These are phyloP conservation scores for Nyctereutes procyonoides DNA, from an alignment of 2,113 vertebrate species.

Conservation along the genomic window DNA sequence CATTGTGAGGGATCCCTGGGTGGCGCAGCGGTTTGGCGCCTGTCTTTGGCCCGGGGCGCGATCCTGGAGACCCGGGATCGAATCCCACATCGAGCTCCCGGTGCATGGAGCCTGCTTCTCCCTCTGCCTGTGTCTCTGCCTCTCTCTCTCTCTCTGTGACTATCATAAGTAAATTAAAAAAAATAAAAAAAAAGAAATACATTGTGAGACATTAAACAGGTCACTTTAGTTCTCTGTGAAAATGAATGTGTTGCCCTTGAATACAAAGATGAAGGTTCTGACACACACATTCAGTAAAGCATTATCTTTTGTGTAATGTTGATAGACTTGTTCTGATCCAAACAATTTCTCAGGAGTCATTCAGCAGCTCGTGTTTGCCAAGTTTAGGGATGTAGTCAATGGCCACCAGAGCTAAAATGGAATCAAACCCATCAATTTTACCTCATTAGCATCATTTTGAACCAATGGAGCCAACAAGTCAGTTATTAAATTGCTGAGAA, in stretches of 20 bases:
- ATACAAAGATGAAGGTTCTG: conserved; percentile 55
- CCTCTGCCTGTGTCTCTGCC: too few relatives aligned
- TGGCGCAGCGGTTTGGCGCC: too few relatives aligned
- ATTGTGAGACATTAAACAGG: conserved; percentile 57
- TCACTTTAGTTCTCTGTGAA: conserved; percentile 45
- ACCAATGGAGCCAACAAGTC: conserved; percentile 37
- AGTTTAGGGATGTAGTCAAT: conserved; percentile 34
- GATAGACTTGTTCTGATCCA: conserved; percentile 40
- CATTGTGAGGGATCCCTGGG: too few relatives aligned
- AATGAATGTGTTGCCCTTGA: conserved; percentile 60
- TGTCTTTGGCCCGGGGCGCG: too few relatives aligned
- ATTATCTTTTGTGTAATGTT: conserved; percentile 63
- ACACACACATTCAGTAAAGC: conserved; percentile 42
- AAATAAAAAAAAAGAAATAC: too few relatives aligned
- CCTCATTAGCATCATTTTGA: conserved; percentile 33
- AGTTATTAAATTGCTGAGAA: conserved; percentile 45
- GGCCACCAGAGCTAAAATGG: background rate
- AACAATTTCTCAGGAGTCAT: conserved; percentile 56
- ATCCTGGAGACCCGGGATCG: too few relatives aligned
- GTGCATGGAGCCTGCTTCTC: too few relatives aligned
- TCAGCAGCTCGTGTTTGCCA: conserved; percentile 34
- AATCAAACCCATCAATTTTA: conserved; percentile 62
- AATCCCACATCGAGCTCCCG: too few relatives aligned
- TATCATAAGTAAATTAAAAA: too few relatives aligned
- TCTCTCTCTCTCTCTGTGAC: too few relatives aligned